A percentile compares a stretch with the other conserved stretches of the same genome.
Conservation (phyloP, 2,888 invertebrate species). For the Cheilosia urbana region DNA sequence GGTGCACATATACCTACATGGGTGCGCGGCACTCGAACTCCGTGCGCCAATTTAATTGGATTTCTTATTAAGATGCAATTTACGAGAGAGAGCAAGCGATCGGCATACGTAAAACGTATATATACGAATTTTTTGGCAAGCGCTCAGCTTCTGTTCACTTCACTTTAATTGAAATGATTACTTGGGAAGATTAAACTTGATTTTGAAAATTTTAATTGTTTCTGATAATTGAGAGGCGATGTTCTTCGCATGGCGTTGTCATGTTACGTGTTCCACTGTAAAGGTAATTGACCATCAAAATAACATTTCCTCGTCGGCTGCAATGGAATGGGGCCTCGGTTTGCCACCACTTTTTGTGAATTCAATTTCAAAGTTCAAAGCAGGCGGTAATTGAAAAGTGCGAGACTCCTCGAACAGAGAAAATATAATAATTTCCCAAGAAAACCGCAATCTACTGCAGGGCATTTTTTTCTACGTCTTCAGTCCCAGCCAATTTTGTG, state of each 20-base stretch:
- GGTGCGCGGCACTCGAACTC: slow-evolving; percentile 7
- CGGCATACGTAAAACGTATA: slow-evolving; percentile 14
- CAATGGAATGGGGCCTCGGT: not conserved
- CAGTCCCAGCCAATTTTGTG: slow-evolving; percentile 59
- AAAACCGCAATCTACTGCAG: slow-evolving; percentile 68
- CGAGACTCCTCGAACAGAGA: slow-evolving; percentile 23
- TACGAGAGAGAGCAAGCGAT: slow-evolving; percentile 52
- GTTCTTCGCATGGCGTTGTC: slow-evolving; percentile 46
- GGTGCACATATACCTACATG: slow-evolving; percentile 58
- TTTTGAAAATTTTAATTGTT: slow-evolving; percentile 76
- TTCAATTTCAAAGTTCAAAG: slow-evolving; percentile 65
- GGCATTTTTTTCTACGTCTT: slow-evolving; percentile 72
- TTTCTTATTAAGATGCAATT: slow-evolving; percentile 75
- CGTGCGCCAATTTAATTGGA: slow-evolving; percentile 67
- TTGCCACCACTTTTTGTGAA: slow-evolving; percentile 19
- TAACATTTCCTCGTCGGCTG: slow-evolving; percentile 61
- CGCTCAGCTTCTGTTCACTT: slow-evolving; percentile 40
- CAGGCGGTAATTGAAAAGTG: slow-evolving; percentile 26
- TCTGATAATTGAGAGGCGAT: slow-evolving; percentile 69
- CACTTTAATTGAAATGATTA: slow-evolving; percentile 69
- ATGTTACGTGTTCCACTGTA: slow-evolving; percentile 28
- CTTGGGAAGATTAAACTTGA: slow-evolving; percentile 71
- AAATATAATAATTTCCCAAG: slow-evolving; percentile 29
- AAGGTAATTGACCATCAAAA: slow-evolving; percentile 57
- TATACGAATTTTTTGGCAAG: slow-evolving; percentile 49